phyloP scores from a whole-genome alignment of 2,113 vertebrate genomes.

The Verasper variegatus region DNA sequence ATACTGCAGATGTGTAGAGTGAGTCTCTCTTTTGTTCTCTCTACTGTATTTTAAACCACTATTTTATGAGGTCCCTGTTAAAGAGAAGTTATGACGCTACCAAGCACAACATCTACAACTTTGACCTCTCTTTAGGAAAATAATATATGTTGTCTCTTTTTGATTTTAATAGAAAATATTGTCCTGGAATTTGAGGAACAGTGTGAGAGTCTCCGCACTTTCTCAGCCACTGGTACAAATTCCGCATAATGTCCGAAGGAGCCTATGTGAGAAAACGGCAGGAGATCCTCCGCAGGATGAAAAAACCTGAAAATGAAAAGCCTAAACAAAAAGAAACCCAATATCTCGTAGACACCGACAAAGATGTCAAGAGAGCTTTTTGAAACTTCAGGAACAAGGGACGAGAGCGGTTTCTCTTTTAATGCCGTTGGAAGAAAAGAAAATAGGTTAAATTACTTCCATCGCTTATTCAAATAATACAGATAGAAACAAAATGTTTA shows the following conservation, averaged over 20 bases:
- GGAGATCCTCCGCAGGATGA: too few species aligned
- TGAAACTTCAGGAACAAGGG: background rate
- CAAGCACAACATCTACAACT: constrained; percentile 13
- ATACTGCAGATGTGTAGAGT: constrained; percentile 45
- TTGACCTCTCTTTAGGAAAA: constrained; percentile 26
- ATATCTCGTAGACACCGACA: too few species aligned
- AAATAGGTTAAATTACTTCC: background rate
- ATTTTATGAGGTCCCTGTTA: constrained; percentile 45
- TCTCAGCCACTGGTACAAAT: too few species aligned
- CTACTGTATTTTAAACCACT: constrained; percentile 47
- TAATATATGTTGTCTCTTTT: constrained; percentile 1
- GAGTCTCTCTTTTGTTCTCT: constrained; percentile 40
- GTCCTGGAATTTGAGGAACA: background rate
- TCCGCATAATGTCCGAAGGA: too few species aligned
- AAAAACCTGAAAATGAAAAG: too few species aligned
- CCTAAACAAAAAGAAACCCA: too few species aligned
- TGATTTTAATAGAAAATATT: background rate
- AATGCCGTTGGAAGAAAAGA: too few species aligned
- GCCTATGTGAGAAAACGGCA: too few species aligned
- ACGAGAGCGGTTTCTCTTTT: too few species aligned
- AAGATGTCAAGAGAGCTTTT: too few species aligned
- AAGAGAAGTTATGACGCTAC: constrained; percentile 37
- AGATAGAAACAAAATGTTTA: constrained; percentile 20
- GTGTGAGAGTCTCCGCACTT: too few species aligned
- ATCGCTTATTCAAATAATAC: constrained; percentile 6